Percentiles rank a stretch among this genome's conserved stretches.
Evolutionary conservation across 1,140 invertebrate species (phyloP).

Genomic region (Drosophila orena): DNA sequence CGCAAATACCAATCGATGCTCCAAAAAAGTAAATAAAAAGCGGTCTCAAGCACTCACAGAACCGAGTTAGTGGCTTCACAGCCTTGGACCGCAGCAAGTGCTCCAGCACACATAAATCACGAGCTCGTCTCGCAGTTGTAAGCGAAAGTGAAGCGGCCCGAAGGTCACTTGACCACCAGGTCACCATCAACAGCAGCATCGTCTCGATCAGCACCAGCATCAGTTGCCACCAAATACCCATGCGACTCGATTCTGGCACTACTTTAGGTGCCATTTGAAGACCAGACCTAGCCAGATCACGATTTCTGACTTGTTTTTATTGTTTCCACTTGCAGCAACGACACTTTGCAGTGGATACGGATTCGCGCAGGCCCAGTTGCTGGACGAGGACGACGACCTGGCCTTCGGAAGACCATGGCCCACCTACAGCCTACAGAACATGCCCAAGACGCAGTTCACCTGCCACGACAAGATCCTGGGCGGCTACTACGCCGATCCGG

Average conservation of each 20-base stretch:
- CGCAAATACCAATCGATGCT: constrained; percentile 71
- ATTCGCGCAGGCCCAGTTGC: constrained; percentile 53
- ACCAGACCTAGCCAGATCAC: constrained; percentile 48
- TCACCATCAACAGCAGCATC: constrained; percentile 1
- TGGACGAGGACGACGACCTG: constrained; percentile 72
- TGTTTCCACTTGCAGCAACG: constrained; percentile 46
- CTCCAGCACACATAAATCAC: constrained; percentile 72
- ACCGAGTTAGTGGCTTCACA: constrained; percentile 33
- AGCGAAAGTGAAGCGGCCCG: constrained; percentile 70
- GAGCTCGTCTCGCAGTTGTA: constrained; percentile 47
- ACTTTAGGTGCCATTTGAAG: constrained; percentile 47
- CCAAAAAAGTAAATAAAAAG: constrained; percentile 44
- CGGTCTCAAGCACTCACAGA: constrained; percentile 50
- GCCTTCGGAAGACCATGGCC: constrained; percentile 85
- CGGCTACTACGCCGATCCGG: constrained; percentile 95
- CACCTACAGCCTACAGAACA: constrained; percentile 91
- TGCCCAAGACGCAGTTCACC: constrained; percentile 94
- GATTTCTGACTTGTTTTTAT: constrained; percentile 38
- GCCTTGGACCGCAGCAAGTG: constrained; percentile 63
- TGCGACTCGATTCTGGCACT: constrained; percentile 32
- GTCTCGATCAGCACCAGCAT: background rate
- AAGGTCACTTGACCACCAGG: constrained; percentile 69
- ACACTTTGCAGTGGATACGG: constrained; percentile 49
- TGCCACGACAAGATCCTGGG: constrained; percentile 95
- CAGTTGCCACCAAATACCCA: constrained; percentile 18